A percentile compares a stretch with the other conserved stretches of the same genome.
Evolutionary conservation across 2,888 invertebrate genomes (phyloP).

Genomic region (Pterostichus niger): DNA sequence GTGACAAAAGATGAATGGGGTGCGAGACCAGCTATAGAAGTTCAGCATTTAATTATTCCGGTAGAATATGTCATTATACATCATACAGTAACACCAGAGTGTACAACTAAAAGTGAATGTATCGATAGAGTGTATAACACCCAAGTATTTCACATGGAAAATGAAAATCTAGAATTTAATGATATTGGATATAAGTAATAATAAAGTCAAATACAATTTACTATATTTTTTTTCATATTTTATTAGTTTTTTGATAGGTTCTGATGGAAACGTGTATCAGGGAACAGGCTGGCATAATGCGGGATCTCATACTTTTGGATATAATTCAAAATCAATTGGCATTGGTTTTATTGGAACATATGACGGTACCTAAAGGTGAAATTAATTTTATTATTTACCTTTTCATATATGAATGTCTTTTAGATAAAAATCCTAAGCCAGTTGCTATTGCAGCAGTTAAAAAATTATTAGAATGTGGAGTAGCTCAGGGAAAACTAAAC

Average conservation of each 20-base stretch:
- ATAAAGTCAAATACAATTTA: slow-evolving; percentile 13
- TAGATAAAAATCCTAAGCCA: slow-evolving; percentile 25
- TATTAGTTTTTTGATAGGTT: slow-evolving; percentile 81
- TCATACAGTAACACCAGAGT: slow-evolving; percentile 80
- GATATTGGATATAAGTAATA: slow-evolving; percentile 81
- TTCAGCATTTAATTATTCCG: slow-evolving; percentile 79
- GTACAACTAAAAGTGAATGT: slow-evolving; percentile 77
- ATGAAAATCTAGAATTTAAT: slow-evolving; percentile 76
- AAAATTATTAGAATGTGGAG: slow-evolving; percentile 78
- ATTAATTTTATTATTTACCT: not conserved
- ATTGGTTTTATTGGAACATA: slow-evolving; percentile 81
- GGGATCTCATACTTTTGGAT: slow-evolving; percentile 80
- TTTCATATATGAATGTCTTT: not conserved
- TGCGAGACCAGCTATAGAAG: slow-evolving; percentile 76
- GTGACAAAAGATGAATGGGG: slow-evolving; percentile 82
- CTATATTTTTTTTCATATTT: slow-evolving; percentile 18
- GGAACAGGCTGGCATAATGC: slow-evolving; percentile 80
- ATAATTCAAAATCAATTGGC: slow-evolving; percentile 79
- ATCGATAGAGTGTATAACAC: slow-evolving; percentile 75
- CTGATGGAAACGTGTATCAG: slow-evolving; percentile 82
- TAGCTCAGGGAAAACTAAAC: slow-evolving; percentile 76
- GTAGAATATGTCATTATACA: slow-evolving; percentile 80
- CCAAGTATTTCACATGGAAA: slow-evolving; percentile 78
- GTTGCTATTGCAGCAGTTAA: slow-evolving; percentile 77
- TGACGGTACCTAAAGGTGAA: slow-evolving; percentile 28